Conservation (phyloP, 2,113 vertebrate genomes). For the Thalassoma bifasciatum region DNA sequence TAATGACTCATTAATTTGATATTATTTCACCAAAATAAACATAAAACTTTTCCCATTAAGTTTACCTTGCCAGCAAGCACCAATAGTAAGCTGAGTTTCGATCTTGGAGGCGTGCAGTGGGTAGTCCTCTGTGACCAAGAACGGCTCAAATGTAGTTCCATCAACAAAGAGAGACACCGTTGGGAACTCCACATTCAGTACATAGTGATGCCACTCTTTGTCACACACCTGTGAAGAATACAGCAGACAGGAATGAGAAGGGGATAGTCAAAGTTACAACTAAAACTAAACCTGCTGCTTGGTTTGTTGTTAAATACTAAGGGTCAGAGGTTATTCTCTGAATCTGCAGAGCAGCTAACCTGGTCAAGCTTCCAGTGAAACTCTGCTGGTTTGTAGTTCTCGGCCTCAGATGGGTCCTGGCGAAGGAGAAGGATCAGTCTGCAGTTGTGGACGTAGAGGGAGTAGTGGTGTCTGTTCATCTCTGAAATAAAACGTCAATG, state of each 20-base stretch:
- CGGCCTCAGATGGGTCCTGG: constrained; percentile 89
- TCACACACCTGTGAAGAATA: constrained; percentile 89
- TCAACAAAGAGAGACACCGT: constrained; percentile 91
- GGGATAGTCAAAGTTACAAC: no score
- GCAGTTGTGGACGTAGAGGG: constrained; percentile 94
- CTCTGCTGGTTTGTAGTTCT: constrained; percentile 92
- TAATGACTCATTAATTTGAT: not conserved
- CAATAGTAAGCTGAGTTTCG: constrained; percentile 93
- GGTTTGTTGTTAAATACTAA: not conserved
- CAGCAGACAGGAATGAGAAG: not conserved
- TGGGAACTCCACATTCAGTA: constrained; percentile 92
- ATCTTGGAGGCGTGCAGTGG: constrained; percentile 91
- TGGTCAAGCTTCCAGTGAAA: constrained; percentile 99
- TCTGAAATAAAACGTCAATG: constrained; percentile 79
- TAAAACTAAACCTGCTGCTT: no score
- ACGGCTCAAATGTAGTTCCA: constrained; percentile 90
- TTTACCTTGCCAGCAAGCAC: constrained; percentile 98
- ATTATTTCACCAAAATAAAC: no score
- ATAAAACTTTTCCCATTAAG: accelerated
- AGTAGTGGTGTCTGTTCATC: constrained; percentile 96
- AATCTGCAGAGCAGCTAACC: constrained; percentile 73
- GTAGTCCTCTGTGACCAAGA: constrained; percentile 95
- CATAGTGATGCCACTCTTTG: constrained; percentile 98
- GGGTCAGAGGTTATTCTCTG: not conserved
- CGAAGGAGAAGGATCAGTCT: constrained; percentile 93